These are phyloP conservation scores for Aurelia aurita DNA, from an alignment of 30 jellyfish, hydroid and myxozoan species.

Conservation along the genomic window DNA sequence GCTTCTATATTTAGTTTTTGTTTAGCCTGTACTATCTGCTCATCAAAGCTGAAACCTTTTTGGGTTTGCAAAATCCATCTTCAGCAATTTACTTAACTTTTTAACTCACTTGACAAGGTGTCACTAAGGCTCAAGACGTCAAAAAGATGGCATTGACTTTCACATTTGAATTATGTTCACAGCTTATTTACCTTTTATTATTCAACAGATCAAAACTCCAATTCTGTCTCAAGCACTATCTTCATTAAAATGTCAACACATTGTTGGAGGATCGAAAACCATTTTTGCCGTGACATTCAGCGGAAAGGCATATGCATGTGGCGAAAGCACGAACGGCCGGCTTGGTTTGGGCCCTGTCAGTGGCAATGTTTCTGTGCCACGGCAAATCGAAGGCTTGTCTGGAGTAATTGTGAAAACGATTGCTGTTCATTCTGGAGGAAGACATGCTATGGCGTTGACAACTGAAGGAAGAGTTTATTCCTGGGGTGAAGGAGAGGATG, in stretches of 20 bases:
- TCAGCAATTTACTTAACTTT: too few species aligned
- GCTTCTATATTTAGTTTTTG: too few species aligned
- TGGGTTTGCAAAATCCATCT: too few species aligned
- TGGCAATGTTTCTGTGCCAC: slow-evolving; percentile 77
- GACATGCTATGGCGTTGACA: slow-evolving; percentile 87
- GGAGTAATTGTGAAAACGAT: slow-evolving; percentile 66
- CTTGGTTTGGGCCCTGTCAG: slow-evolving; percentile 84
- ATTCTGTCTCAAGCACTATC: slow-evolving; percentile 73
- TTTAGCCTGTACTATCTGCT: too few species aligned
- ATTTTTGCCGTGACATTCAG: slow-evolving; percentile 78
- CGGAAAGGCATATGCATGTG: slow-evolving; percentile 92
- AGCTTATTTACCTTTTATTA: neutral
- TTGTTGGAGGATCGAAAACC: slow-evolving; percentile 91
- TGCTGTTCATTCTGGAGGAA: slow-evolving; percentile 96
- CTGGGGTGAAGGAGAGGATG: slow-evolving; percentile 98
- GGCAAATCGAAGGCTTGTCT: slow-evolving; percentile 74
- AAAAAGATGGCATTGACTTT: too few species aligned
- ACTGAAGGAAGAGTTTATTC: slow-evolving; percentile 78
- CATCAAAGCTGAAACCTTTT: too few species aligned
- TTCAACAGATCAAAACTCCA: slow-evolving; percentile 77
- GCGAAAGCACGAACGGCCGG: slow-evolving; percentile 81
- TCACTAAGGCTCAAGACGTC: too few species aligned
- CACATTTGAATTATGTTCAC: too few species aligned
- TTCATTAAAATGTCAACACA: slow-evolving; percentile 58
- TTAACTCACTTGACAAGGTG: too few species aligned